phyloP scores from a whole-genome alignment of 2,888 invertebrate species.

The Neocrepidodera transversa region DNA sequence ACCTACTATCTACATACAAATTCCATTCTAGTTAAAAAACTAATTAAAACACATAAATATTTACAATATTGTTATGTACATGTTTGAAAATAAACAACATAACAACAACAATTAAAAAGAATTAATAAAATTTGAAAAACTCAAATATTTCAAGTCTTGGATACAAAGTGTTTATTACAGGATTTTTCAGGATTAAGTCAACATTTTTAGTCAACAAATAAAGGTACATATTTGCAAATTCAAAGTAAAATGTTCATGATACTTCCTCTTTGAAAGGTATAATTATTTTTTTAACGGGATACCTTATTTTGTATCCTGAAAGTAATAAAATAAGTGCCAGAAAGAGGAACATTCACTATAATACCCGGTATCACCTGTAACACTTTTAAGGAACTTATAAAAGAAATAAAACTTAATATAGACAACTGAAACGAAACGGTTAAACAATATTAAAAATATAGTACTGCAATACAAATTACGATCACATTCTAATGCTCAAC shows the following conservation, averaged over 20 bases:
- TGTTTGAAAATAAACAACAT: constrained; percentile 42
- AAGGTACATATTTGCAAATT: no score
- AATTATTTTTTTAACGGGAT: no score
- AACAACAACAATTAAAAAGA: constrained; percentile 44
- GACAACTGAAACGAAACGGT: constrained; percentile 1
- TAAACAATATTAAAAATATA: constrained; percentile 1
- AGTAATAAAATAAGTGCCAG: no score
- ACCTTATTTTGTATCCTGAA: no score
- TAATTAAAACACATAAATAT: constrained; percentile 32
- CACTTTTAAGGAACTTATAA: constrained; percentile 11
- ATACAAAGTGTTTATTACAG: constrained; percentile 23
- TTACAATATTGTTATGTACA: constrained; percentile 38
- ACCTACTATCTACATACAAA: constrained; percentile 33
- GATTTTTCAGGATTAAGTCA: constrained; percentile 10
- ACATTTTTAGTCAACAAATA: no score
- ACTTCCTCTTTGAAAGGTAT: no score
- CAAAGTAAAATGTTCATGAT: no score
- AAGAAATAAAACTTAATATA: constrained; percentile 7
- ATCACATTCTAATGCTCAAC: neutral
- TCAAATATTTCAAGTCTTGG: constrained; percentile 44
- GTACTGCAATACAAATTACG: neutral
- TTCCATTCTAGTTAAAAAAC: constrained; percentile 24
- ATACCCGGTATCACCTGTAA: neutral
- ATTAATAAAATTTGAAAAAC: constrained; percentile 44
- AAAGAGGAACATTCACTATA: neutral